Percentiles rank a stretch among this genome's conserved stretches.
Conservation (phyloP, 2,113 vertebrate species). For the Pampusana beccarii region DNA sequence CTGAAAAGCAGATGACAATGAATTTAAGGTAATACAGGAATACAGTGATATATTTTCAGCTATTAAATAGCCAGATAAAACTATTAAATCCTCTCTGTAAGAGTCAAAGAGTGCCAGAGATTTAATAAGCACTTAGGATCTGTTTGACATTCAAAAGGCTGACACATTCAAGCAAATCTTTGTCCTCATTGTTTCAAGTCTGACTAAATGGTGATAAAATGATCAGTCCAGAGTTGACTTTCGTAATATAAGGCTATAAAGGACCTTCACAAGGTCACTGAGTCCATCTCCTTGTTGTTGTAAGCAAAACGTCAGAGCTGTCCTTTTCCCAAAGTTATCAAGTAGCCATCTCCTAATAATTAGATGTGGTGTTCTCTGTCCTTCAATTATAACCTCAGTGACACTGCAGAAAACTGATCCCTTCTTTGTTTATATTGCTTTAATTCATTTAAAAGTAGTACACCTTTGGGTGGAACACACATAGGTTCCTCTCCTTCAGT, state of each 20-base stretch:
- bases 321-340: slow-evolving; percentile 49
- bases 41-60: neutral
- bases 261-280: neutral
- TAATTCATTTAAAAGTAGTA: neutral
- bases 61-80: neutral
- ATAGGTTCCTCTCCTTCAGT: neutral
- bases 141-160: neutral
- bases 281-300: slow-evolving; percentile 3
- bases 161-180: neutral
- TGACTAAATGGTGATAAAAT: neutral
- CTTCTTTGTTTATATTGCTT: slow-evolving; percentile 31
- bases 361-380: neutral
- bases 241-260: neutral
- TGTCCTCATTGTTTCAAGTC: neutral
- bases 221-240: neutral
- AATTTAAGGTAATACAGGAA: neutral
- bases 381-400: slow-evolving; percentile 43
- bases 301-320: slow-evolving; percentile 41
- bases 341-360: slow-evolving; percentile 59
- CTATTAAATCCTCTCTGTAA: neutral
- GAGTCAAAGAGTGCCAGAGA: neutral
- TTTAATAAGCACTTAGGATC: neutral
- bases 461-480: neutral
- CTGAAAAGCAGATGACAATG: neutral
- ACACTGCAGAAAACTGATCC: slow-evolving; percentile 3